Evolutionary conservation across 1,140 invertebrate species (phyloP), one percentile per base, ranked within the genome.

Genomic region (Pemphigus obesinymphae): DNA sequence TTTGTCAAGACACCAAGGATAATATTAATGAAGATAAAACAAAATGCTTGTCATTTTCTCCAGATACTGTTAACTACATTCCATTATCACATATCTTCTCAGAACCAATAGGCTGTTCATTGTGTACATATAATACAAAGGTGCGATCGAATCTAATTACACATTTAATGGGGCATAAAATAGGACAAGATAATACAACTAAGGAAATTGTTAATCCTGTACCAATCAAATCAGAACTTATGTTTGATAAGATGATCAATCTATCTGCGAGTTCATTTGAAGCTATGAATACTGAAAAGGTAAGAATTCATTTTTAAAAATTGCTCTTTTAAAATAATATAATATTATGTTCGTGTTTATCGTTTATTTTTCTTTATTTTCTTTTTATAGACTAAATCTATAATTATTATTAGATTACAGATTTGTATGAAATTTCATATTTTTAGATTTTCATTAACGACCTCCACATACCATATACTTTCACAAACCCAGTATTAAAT

Each of bases 171-270:
- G 85, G 92, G 70, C 93, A 95, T 85, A 88, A 87, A 0, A 90
- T 91, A 3, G 89, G 92, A 1, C 88, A 90, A 83, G 90, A 88
- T 0, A 90, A 91, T 0, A 91, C 91, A 0, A 84, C 84, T 23
- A 83, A 83, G 37, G 85, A 84, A 48, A 85, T 86, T n/a, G 90
- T 94, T 0, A 95, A 95, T 88, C 93, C 93, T 0, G 93, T 95
- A 0, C 93, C 93, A 0, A 93, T 92, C 70, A 91, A 91, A 45
- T 92, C 92, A 82, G 93, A 94, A 84, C 90, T 89, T 83, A 93
- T 94, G 90, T 95, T 95, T 85, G 93, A 95, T 85, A 93, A 93
- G 86, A 95, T 95, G 93, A 89, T 91, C 0, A 95, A 95, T 86
- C 87, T 94, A 20, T 93, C 94, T 0, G 90, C 90, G 31, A 93